A percentile compares a stretch with the other conserved stretches of the same genome.
phyloP scores from a whole-genome alignment of 2,797 vertebrate genomes.

The Sebastes nivosus region DNA sequence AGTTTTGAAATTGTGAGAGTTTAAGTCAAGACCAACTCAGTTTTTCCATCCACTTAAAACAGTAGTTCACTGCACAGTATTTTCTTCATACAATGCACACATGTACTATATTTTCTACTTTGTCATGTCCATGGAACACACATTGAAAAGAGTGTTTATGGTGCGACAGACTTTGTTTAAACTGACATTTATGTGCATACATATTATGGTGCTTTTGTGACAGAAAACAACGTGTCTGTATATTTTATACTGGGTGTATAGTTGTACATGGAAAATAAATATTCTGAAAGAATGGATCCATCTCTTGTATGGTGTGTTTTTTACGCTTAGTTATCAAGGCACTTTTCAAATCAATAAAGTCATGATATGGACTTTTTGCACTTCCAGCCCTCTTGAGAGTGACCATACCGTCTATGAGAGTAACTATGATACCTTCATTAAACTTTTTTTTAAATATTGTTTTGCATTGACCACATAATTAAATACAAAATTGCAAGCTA shows the following conservation, averaged over 20 bases:
- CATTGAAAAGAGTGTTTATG: not conserved
- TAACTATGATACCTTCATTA: not conserved
- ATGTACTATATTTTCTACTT: slow-evolving; percentile 20
- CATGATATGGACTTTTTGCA: not conserved
- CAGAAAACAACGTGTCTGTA: slow-evolving; percentile 2
- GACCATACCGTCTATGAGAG: not conserved
- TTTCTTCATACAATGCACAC: not conserved
- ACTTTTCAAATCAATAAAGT: not conserved
- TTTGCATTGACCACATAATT: not conserved
- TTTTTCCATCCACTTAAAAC: not conserved
- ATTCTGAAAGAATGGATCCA: slow-evolving; percentile 22
- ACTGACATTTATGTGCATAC: not conserved
- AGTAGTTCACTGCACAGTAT: not conserved
- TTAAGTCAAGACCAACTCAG: not conserved
- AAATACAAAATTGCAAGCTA: not conserved
- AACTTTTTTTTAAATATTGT: not conserved
- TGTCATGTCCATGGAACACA: not conserved
- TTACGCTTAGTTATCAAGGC: not conserved
- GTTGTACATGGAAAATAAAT: slow-evolving; percentile 43
- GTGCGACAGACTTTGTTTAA: not conserved
- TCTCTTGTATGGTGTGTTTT: slow-evolving; percentile 9
- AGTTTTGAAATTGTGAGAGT: not conserved
- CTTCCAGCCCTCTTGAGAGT: not conserved
- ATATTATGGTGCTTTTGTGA: slow-evolving; percentile 31
- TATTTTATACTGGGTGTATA: slow-evolving; percentile 5